Conservation (phyloP, 2,113 vertebrate genomes). For the Piliocolobus tephrosceles region DNA sequence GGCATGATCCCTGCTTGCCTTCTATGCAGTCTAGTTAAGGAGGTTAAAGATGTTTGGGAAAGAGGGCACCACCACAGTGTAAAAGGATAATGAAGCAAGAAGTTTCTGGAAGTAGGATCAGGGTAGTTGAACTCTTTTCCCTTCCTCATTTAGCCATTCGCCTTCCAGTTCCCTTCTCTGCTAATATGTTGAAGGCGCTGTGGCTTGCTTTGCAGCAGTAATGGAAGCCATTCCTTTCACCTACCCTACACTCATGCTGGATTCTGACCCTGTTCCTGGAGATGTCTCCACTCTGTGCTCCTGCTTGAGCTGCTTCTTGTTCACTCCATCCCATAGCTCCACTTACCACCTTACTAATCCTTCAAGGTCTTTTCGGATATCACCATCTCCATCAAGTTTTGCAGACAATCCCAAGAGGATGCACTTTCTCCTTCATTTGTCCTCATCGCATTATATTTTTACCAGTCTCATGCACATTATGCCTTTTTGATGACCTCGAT, state of each 20-base stretch:
- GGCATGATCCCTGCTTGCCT: not conserved
- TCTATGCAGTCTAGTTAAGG: not conserved
- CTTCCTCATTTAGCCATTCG: not conserved
- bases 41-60: not conserved
- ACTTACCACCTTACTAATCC: not conserved
- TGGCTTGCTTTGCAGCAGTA: not conserved
- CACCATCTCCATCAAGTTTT: not conserved
- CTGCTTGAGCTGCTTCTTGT: not conserved
- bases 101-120: slow-evolving; percentile 11
- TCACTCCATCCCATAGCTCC: not conserved
- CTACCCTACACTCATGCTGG: not conserved
- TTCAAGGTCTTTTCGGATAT: not conserved
- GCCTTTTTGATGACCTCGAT: not conserved
- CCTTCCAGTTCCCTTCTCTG: not conserved
- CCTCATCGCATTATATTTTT: not conserved
- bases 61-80: not conserved
- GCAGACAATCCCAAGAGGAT: not conserved
- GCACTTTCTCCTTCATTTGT: not conserved
- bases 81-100: not conserved
- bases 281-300: not conserved
- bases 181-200: not conserved
- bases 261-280: not conserved
- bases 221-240: not conserved
- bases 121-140: not conserved
- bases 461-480: not conserved